Conservation (phyloP, 2,888 invertebrate species). For the Eupithecia vulgata region DNA sequence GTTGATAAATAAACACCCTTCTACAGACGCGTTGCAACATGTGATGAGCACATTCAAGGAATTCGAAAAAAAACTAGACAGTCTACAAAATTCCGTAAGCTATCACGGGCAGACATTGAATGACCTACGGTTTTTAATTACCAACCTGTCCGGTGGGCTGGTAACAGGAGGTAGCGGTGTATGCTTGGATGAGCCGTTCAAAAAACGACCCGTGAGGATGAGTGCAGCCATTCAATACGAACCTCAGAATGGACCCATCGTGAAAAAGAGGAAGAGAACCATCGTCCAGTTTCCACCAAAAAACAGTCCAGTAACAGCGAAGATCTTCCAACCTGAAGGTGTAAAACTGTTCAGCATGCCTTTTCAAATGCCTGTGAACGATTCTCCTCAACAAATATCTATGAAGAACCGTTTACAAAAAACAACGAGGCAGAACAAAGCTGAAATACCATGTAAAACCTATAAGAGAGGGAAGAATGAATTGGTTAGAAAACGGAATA, state of each 20-base stretch:
- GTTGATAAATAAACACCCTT: constrained; percentile 49
- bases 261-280: constrained; percentile 46
- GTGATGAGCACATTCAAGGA: constrained; percentile 61
- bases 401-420: constrained; percentile 38
- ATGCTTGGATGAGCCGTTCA: not conserved
- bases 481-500: constrained; percentile 48
- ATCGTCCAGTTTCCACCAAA: constrained; percentile 49
- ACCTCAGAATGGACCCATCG: constrained; percentile 39
- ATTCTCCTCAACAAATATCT: constrained; percentile 38
- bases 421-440: constrained; percentile 49
- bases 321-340: constrained; percentile 41
- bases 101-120: constrained; percentile 63
- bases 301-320: constrained; percentile 49
- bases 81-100: constrained; percentile 66
- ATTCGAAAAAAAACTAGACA: constrained; percentile 69
- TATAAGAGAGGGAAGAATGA: constrained; percentile 48
- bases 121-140: constrained; percentile 62
- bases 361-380: not conserved
- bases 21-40: constrained; percentile 55
- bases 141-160: constrained; percentile 52
- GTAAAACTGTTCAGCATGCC: constrained; percentile 21
- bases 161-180: not conserved
- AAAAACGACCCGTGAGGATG: constrained; percentile 41
- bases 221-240: constrained; percentile 56
- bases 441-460: constrained; percentile 54